Evolutionary conservation across 2,113 vertebrate genomes (phyloP), one percentile per base, ranked within the genome.

Genomic region (Eubucco bourcierii): DNA sequence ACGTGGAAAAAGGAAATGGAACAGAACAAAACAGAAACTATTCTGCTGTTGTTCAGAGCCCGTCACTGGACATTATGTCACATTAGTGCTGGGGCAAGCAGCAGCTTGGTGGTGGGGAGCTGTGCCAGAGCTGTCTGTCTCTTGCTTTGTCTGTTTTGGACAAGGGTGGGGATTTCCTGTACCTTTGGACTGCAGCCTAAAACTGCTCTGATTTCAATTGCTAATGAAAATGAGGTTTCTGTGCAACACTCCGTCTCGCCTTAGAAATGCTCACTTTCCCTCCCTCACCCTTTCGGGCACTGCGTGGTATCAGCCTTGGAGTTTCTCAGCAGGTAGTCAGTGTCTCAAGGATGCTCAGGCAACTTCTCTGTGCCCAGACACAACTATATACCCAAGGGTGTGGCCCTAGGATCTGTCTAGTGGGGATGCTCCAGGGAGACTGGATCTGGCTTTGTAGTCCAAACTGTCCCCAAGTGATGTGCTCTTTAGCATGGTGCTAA

Each of bases 161-260:
- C 31, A 67, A 58, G 50, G 77, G 61, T 91, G 70, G 66, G 91
- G 82, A 95, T 96, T 95, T 96, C 82, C 94, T 94, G 80, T 95
- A 61, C 87, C 31, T 78, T 88, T 95, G 87, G 87, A 86, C 70
- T 63, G 34, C 77, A 86, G 90, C 90, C 93, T 90, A 84, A 81
- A 87, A 31, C 66, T 46, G 65, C 46, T 80, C 61, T 84, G 44
- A 75, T 91, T 95, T 88, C 76, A 77, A 37, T 20, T 90, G 84
- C 65, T 88, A 85, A 66, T 66, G 52, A 61, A 73, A 88, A 84
- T 50, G 85, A 24, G 31, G 63, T 68, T 93, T 80, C 53, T 90
- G 68, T 74, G 68, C 82, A 72, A 68, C 25, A 73, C 56, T 34
- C 64, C 27, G n/a, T 83, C 34, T 81, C 17, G 64, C 41, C 28